Conservation (phyloP, 2,113 vertebrate genomes). For the Onychorhynchus coronatus region DNA sequence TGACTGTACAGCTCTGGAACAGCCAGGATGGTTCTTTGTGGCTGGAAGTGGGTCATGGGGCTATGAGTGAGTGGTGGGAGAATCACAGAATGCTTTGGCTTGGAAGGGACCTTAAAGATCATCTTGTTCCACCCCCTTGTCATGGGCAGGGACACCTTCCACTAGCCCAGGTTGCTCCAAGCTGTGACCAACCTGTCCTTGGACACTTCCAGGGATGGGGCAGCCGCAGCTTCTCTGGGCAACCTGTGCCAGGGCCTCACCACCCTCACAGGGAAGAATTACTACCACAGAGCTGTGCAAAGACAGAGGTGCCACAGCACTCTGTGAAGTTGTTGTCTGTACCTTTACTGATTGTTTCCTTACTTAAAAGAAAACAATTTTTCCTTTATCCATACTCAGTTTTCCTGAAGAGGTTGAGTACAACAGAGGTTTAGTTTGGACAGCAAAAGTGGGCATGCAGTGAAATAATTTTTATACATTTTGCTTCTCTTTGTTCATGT, state of each 20-base stretch:
- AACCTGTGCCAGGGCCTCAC: not conserved
- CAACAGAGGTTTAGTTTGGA: rapidly evolving
- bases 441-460: not conserved
- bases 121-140: not conserved
- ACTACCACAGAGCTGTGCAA: not conserved
- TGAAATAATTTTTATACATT: rapidly evolving
- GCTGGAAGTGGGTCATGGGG: rapidly evolving
- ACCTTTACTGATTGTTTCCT: not conserved
- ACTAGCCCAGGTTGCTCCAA: not conserved
- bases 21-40: not conserved
- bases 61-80: not conserved
- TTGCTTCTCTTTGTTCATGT: not conserved
- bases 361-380: not conserved
- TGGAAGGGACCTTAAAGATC: not conserved
- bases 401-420: not conserved
- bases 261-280: not conserved
- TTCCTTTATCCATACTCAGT: rapidly evolving
- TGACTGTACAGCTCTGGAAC: not conserved
- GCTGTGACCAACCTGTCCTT: not conserved
- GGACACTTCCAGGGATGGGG: not conserved
- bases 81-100: not conserved
- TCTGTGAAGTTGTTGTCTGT: not conserved
- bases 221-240: not conserved
- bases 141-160: not conserved
- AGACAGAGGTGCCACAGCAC: not conserved